phyloP scores from a whole-genome alignment of 2,797 vertebrate species.

The Sandelia bainsii region DNA sequence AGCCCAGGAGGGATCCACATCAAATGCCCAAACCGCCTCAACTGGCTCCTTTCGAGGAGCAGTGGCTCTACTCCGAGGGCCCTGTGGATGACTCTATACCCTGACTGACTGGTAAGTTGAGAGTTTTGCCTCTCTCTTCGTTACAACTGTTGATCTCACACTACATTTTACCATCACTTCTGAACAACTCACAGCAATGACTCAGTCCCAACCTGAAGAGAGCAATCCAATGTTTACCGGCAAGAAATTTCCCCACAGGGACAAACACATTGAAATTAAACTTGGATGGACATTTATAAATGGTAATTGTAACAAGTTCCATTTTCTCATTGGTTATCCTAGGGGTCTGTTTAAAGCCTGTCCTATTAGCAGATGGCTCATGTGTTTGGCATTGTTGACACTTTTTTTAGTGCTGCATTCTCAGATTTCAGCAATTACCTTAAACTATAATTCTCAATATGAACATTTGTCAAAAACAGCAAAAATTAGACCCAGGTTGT shows the following conservation, averaged over 20 bases:
- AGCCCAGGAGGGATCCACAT: too few relatives aligned
- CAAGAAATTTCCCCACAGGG: background rate
- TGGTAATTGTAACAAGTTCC: background rate
- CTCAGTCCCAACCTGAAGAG: too few relatives aligned
- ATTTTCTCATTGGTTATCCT: background rate
- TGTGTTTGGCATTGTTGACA: background rate
- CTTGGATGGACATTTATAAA: constrained; percentile 2
- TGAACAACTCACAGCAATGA: too few relatives aligned
- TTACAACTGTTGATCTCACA: too few relatives aligned
- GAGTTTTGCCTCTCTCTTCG: too few relatives aligned
- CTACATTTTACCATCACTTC: too few relatives aligned
- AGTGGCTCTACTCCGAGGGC: too few relatives aligned
- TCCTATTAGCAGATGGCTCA: constrained; percentile 15
- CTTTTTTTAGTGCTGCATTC: constrained; percentile 1
- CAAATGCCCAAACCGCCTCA: too few relatives aligned
- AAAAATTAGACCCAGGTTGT: background rate
- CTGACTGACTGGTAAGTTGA: too few relatives aligned
- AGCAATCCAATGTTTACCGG: too few relatives aligned
- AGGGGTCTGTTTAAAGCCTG: constrained; percentile 16
- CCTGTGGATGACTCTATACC: too few relatives aligned
- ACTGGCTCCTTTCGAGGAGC: too few relatives aligned
- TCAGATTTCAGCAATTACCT: constrained; percentile 4
- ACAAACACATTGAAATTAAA: background rate
- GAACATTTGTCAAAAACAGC: background rate
- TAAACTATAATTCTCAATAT: constrained; percentile 4